Evolutionary conservation across 2,113 vertebrate species (phyloP).

Genomic region (Solea solea): DNA sequence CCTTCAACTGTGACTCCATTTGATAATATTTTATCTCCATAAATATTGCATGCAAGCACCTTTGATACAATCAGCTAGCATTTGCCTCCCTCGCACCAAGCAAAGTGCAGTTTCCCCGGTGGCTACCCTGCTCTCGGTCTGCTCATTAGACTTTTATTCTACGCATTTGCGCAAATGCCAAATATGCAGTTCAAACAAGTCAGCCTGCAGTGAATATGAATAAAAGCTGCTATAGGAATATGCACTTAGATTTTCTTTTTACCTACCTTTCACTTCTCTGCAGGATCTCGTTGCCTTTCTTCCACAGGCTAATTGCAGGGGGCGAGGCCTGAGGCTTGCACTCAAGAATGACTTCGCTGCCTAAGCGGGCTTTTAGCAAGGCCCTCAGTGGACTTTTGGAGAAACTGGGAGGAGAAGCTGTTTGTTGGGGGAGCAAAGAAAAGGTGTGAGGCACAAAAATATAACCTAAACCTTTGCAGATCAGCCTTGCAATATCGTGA

Average conservation of each 20-base stretch:
- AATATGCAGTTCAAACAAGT: constrained; percentile 55
- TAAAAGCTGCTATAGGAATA: constrained; percentile 45
- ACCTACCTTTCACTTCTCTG: constrained; percentile 89
- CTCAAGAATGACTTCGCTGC: constrained; percentile 90
- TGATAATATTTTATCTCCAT: constrained; percentile 36
- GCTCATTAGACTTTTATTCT: constrained; percentile 62
- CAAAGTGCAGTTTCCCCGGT: constrained; percentile 41
- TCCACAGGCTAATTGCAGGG: constrained; percentile 89
- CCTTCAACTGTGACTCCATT: constrained; percentile 15
- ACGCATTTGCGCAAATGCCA: constrained; percentile 61
- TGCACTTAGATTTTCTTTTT: constrained; percentile 46
- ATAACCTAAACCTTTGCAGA: constrained; percentile 27
- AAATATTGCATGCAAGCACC: constrained; percentile 33
- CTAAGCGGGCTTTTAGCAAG: constrained; percentile 88
- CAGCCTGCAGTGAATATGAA: constrained; percentile 31
- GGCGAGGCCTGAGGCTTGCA: constrained; percentile 93
- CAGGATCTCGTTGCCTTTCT: constrained; percentile 87
- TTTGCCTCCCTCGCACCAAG: constrained; percentile 36
- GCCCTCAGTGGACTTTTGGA: constrained; percentile 87
- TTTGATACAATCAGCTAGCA: constrained; percentile 25
- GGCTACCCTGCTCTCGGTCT: constrained; percentile 19
- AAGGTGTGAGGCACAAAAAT: constrained; percentile 38
- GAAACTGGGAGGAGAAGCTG: constrained; percentile 93
- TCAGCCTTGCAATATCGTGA: constrained; percentile 25
- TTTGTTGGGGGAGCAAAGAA: constrained; percentile 15